A percentile compares a stretch with the other conserved stretches of the same genome.
Evolutionary conservation across 2,113 vertebrate species (phyloP).

Genomic region (Cyphomyrus discorhynchus): DNA sequence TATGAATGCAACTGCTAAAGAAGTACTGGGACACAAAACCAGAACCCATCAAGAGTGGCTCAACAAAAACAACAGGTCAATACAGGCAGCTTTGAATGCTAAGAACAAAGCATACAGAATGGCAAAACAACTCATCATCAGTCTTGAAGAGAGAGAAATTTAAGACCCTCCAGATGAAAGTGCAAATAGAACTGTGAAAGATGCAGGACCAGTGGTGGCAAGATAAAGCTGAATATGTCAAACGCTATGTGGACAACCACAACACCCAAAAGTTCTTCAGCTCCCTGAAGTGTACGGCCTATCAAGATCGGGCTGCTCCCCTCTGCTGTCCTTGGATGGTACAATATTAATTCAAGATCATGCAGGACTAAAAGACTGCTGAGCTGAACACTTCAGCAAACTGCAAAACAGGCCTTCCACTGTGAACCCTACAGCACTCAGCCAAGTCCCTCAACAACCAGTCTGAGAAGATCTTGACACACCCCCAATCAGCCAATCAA

Average conservation of each 20-base stretch:
- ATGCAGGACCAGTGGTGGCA: background rate
- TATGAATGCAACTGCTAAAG: background rate
- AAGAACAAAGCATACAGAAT: background rate
- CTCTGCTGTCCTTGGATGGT: background rate
- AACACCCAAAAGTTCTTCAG: background rate
- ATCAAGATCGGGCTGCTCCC: background rate
- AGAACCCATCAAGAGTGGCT: background rate
- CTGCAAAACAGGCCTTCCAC: background rate
- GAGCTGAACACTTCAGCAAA: background rate
- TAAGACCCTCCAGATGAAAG: background rate
- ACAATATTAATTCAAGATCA: background rate
- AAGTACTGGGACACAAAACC: background rate
- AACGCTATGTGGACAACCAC: background rate
- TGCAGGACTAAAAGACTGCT: background rate
- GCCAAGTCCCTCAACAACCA: background rate
- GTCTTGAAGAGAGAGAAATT: background rate
- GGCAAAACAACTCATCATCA: background rate
- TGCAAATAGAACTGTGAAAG: background rate
- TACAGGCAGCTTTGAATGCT: background rate
- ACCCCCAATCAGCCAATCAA: background rate
- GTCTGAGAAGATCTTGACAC: background rate
- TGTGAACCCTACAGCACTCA: background rate
- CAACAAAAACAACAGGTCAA: background rate
- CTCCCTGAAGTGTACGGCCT: background rate
- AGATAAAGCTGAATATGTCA: background rate